A percentile compares a stretch with the other conserved stretches of the same genome.
Conservation (phyloP, 2,797 vertebrate genomes). For the Spinus pinus region DNA sequence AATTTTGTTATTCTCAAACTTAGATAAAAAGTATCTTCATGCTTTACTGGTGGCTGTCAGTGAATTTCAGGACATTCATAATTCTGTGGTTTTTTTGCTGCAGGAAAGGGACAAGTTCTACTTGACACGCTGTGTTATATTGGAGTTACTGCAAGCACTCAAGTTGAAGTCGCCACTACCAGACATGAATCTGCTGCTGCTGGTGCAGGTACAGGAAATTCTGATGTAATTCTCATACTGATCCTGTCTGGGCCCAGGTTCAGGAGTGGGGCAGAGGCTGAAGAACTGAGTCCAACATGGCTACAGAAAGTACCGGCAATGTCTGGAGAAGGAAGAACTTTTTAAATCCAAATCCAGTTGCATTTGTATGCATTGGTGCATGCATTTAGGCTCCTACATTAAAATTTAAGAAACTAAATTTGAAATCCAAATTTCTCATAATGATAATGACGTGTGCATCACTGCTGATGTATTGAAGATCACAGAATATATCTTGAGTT, state of each 20-base stretch:
- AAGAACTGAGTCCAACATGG: not conserved
- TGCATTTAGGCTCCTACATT: not conserved
- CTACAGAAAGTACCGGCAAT: not conserved
- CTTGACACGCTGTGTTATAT: slow-evolving; percentile 93
- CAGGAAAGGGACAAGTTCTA: slow-evolving; percentile 99
- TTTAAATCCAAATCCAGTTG: not conserved
- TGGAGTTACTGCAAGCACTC: slow-evolving; percentile 95
- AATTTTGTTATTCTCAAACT: not conserved
- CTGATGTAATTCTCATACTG: not conserved
- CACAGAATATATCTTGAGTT: not conserved
- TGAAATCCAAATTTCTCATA: not conserved
- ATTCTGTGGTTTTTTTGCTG: slow-evolving; percentile 36
- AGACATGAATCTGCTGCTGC: slow-evolving; percentile 93
- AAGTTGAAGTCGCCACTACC: slow-evolving; percentile 97
- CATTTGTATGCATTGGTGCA: not conserved
- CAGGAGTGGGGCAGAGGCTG: fast-evolving
- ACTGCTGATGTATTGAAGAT: not conserved
- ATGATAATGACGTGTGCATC: not conserved
- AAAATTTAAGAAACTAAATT: not conserved
- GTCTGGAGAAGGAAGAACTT: not conserved
- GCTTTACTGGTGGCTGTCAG: not conserved
- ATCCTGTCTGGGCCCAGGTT: not conserved
- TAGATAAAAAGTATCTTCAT: not conserved
- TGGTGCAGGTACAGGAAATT: slow-evolving; percentile 88
- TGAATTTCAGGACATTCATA: not conserved